Conservation (phyloP, 2,888 invertebrate genomes). For the Geophilus truncorum region DNA sequence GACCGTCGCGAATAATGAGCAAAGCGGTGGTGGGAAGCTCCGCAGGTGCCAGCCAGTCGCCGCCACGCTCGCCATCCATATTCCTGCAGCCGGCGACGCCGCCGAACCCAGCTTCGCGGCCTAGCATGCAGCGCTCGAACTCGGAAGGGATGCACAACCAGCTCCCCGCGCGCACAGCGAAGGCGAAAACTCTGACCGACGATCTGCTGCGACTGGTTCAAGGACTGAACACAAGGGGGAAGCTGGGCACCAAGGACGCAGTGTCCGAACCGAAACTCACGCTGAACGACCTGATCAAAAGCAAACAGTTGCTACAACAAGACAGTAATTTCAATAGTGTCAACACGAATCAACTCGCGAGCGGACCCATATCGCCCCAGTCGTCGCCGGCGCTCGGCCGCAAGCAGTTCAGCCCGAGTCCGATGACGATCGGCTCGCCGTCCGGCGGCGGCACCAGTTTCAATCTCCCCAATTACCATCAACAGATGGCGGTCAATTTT, state of each 20-base stretch:
- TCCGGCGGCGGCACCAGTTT: background rate
- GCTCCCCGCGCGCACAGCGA: background rate
- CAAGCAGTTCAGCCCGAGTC: background rate
- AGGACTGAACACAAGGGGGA: conserved; percentile 28
- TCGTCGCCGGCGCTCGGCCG: conserved; percentile 33
- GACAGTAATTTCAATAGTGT: background rate
- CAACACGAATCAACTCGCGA: background rate
- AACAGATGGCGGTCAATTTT: background rate
- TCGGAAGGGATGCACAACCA: conserved; percentile 32
- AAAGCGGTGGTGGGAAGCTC: background rate
- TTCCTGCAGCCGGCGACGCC: background rate
- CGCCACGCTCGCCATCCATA: conserved; percentile 28
- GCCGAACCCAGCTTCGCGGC: background rate
- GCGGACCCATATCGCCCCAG: conserved; percentile 32
- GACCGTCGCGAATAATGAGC: background rate
- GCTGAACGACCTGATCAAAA: conserved; percentile 35
- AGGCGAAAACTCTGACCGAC: conserved; percentile 41
- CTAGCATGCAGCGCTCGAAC: conserved; percentile 32
- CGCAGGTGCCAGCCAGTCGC: background rate
- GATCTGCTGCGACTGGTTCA: conserved; percentile 36
- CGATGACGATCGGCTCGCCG: conserved; percentile 1
- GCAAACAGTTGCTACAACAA: conserved; percentile 23
- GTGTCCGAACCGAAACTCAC: conserved; percentile 35
- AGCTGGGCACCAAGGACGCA: conserved; percentile 27
- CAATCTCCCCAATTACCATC: conserved; percentile 32